phyloP scores from a whole-genome alignment of 2,113 vertebrate species.

The Xyrauchen texanus region DNA sequence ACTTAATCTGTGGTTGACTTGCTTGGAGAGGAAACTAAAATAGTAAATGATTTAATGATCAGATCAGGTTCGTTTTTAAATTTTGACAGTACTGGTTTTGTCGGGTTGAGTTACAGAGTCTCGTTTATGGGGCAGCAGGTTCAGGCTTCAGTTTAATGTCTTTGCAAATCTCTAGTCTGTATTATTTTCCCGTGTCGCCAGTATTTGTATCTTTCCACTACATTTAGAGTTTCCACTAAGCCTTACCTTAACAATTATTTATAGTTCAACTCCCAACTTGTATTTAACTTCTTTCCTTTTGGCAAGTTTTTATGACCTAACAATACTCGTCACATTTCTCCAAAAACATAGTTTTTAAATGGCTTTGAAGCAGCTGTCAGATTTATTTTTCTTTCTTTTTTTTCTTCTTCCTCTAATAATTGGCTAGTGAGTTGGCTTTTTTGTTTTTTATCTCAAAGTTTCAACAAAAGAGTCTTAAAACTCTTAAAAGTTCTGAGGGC shows the following conservation, averaged over 20 bases:
- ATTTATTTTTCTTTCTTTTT: not conserved
- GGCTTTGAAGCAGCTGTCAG: not conserved
- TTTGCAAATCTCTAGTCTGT: not conserved
- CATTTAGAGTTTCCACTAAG: constrained; percentile 28
- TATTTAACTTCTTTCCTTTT: constrained; percentile 12
- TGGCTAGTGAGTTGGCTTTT: not conserved
- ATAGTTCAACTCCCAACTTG: constrained; percentile 20
- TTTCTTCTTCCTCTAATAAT: not conserved
- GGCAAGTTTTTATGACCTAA: constrained; percentile 8
- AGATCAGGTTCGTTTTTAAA: not conserved
- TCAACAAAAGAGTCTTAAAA: constrained; percentile 2
- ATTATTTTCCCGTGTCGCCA: not conserved
- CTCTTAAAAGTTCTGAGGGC: not conserved
- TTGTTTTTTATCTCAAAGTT: not conserved
- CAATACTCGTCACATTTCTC: constrained; percentile 3
- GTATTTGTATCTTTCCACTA: constrained; percentile 17
- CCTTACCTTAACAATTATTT: constrained; percentile 23
- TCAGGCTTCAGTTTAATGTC: not conserved
- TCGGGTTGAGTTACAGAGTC: not conserved
- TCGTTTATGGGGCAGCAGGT: not conserved
- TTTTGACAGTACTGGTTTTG: not conserved
- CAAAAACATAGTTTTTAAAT: constrained; percentile 7
- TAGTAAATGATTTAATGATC: not conserved
- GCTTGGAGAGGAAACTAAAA: not conserved
- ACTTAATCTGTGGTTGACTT: not conserved